These are phyloP conservation scores for Thalassoma bifasciatum DNA, from an alignment of 2,113 vertebrate genomes.

Conservation along the genomic window DNA sequence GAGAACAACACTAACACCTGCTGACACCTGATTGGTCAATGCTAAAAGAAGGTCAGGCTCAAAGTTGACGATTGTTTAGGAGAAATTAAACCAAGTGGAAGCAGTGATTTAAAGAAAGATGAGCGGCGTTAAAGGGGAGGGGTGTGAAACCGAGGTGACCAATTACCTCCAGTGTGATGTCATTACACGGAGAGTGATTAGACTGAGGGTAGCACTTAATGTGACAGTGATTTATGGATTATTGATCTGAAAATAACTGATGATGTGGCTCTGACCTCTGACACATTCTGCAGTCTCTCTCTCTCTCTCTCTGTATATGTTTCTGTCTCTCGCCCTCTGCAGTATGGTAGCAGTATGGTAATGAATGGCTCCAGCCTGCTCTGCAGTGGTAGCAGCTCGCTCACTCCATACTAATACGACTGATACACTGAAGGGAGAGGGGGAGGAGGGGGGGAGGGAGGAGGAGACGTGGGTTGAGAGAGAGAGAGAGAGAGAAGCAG, in stretches of 20 bases:
- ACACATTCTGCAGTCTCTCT: slow-evolving; percentile 45
- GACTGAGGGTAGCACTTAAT: background rate
- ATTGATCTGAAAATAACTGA: slow-evolving; percentile 41
- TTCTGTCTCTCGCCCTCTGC: slow-evolving; percentile 49
- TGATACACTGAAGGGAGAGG: slow-evolving; percentile 4
- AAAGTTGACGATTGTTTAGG: too few species aligned
- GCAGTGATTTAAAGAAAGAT: background rate
- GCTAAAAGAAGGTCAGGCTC: too few species aligned
- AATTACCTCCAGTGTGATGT: background rate
- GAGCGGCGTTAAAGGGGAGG: background rate
- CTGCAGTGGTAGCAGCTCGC: slow-evolving; percentile 51
- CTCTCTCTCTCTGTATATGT: slow-evolving; percentile 25
- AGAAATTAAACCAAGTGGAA: too few species aligned
- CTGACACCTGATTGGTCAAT: too few species aligned
- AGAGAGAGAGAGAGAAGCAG: too few species aligned
- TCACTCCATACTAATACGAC: slow-evolving; percentile 39
- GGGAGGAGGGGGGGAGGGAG: too few species aligned
- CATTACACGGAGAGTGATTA: slow-evolving; percentile 18
- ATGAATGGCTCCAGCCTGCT: slow-evolving; percentile 50
- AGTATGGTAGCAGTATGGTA: slow-evolving; percentile 53
- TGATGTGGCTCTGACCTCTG: slow-evolving; percentile 28
- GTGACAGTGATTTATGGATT: slow-evolving; percentile 25
- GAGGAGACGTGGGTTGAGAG: too few species aligned
- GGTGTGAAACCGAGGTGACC: slow-evolving; percentile 5
- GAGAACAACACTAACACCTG: too few species aligned